A percentile compares a stretch with the other conserved stretches of the same genome.
Conservation (phyloP, 2,888 invertebrate genomes). For the Sesia bembeciformis region DNA sequence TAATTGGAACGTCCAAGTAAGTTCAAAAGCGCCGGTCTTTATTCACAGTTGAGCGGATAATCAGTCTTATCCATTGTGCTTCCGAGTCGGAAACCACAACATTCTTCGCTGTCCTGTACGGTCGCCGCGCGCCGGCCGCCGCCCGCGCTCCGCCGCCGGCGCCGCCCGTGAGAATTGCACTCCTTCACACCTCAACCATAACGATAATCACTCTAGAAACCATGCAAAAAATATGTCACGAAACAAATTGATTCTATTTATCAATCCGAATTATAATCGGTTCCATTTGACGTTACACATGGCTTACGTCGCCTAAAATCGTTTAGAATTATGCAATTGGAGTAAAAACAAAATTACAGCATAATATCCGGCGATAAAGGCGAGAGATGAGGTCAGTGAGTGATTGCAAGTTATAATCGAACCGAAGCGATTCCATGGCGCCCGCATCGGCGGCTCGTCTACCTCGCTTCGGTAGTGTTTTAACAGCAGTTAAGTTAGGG, state of each 20-base stretch:
- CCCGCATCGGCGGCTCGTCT: conserved; percentile 11
- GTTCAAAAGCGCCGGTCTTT: neutral
- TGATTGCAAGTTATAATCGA: conserved; percentile 15
- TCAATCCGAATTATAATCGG: conserved; percentile 4
- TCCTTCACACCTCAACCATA: conserved; percentile 43
- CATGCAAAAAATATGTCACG: conserved; percentile 49
- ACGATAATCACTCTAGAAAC: conserved; percentile 12
- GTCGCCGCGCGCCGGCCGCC: conserved; percentile 1
- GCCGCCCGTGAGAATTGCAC: conserved; percentile 33
- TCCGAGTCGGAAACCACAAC: conserved; percentile 47
- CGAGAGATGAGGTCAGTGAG: neutral
- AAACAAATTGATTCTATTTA: conserved; percentile 49
- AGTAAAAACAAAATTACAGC: neutral
- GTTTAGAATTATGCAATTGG: neutral
- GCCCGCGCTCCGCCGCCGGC: conserved; percentile 14
- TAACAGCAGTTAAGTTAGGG: conserved; percentile 49
- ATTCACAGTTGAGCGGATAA: conserved; percentile 11
- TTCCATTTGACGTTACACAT: neutral
- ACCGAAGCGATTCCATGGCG: conserved; percentile 30
- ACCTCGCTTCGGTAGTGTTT: conserved; percentile 43
- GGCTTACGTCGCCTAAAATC: neutral
- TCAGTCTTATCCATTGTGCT: conserved; percentile 25
- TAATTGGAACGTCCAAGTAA: neutral
- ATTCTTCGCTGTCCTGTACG: conserved; percentile 13
- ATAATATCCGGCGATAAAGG: conserved; percentile 4